phyloP scores from a whole-genome alignment of 2,888 invertebrate species.

The Rhagophthalmus giganteus region DNA sequence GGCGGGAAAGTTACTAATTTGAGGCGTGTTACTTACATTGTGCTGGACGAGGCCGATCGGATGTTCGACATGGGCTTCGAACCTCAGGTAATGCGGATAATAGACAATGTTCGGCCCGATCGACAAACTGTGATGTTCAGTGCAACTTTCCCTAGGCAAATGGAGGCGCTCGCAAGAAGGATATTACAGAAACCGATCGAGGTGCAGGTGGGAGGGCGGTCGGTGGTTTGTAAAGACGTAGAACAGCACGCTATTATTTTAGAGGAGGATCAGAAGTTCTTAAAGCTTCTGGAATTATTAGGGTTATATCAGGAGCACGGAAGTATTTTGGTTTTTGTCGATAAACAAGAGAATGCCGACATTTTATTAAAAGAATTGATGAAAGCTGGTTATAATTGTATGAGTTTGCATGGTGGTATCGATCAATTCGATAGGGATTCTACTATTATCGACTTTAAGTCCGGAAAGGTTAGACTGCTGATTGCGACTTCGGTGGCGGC shows the following conservation, averaged over 20 bases:
- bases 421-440: constrained; percentile 99
- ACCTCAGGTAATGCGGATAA: constrained; percentile 92
- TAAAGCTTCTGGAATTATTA: constrained; percentile 96
- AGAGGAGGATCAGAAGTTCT: constrained; percentile 96
- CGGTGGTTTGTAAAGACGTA: constrained; percentile 97
- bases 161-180: constrained; percentile 96
- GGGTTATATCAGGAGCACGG: constrained; percentile 92
- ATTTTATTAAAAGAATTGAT: constrained; percentile 90
- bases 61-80: constrained; percentile 99
- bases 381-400: constrained; percentile 94
- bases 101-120: constrained; percentile 96
- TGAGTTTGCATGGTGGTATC: constrained; percentile 98
- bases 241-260: constrained; percentile 92
- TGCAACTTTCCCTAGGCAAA: constrained; percentile 97
- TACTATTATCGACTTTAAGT: constrained; percentile 96
- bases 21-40: constrained; percentile 94
- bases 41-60: constrained; percentile 97
- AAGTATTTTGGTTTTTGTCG: constrained; percentile 95
- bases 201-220: constrained; percentile 95
- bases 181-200: constrained; percentile 95
- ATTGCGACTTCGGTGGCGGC: constrained; percentile 99
- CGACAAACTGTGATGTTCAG: constrained; percentile 98
- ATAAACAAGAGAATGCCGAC: constrained; percentile 97
- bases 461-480: constrained; percentile 75
- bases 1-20: constrained; percentile 97